Evolutionary conservation across 2,888 invertebrate species (phyloP), one percentile per base, ranked within the genome.

Genomic region (Agrochola circellaris): DNA sequence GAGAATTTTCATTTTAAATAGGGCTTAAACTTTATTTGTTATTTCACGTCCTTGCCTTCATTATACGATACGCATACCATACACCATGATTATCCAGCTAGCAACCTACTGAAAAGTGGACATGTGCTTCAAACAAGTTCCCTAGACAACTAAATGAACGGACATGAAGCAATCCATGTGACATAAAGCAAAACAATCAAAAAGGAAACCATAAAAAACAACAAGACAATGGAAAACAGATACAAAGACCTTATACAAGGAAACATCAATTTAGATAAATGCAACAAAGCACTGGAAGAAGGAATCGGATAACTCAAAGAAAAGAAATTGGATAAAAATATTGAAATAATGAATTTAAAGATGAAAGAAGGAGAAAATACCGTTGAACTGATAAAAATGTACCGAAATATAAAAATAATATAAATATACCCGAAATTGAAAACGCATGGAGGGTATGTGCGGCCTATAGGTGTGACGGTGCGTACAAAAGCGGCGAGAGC

Each of bases 341-440:
- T 65, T 65, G 65, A 65, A 65, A 45, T 45, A 17, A 26, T 45
- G 26, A 65, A 65, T 45, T 65, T 45, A 65, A 65, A 65, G 26
- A 26, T 64, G 64, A n/a, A 45, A 45, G 65, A 45, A 26, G 65
- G 26, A 9, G 65, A 45, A 45, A 26, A 65, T 4, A 45, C 42
- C 8, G 26, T 65, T 45, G 45, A 65, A 20, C 23, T 51, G 51
- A 23, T 51, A 45, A 45, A 45, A 13, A 13, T 13, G 13, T 45
- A 0, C 45, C 13, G 4, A 2, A n/a, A n/a, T n/a, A n/a, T n/a
- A n/a, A n/a, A n/a, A n/a, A n/a, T n/a, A n/a, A n/a, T n/a, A n/a
- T n/a, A n/a, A n/a, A n/a, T n/a, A n/a, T n/a, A n/a, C n/a, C 15
- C 45, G 45, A 45, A 15, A 15, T 45, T 45, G 45, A 45, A 45